Base-by-base conservation (phyloP, 2,797 vertebrate genomes). In the Pseudomugil gertrudae region DNA sequence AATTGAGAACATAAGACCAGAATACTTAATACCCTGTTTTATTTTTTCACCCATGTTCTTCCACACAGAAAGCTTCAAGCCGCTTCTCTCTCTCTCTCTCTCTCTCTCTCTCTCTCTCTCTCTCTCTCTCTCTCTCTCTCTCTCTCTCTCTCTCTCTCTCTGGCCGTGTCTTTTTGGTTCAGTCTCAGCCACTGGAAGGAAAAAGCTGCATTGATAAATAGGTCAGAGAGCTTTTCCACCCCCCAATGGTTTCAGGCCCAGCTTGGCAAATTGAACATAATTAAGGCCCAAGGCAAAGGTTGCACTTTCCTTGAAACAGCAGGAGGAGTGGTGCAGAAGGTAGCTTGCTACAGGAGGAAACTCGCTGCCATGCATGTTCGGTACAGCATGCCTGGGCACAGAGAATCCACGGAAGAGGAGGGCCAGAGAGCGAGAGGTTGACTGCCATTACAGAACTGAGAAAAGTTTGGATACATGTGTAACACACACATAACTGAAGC, bases 251-350 rank as follows among this genome's bases (percentile, higher is more conserved):
- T 93, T 94, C 92, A 94, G 92, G 91, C 91, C 90, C 84, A 81
- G 92, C 92, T 94, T 92, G 91, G 93, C 92, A 94, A 94, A 94
- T 94, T 94, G 92, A 92, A 94, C 92, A 94, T 94, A 94, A 95
- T 94, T 94, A 94, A 94, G 90, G 93, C 94, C 94, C 87, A 92
- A 93, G 93, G 94, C 93, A 94, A 93, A 94, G 91, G 91, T 92
- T 94, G 91, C 92, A 93, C 92, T 94, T 94, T 94, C 89, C 92
- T 93, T 92, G 89, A 92, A 93, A 94, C 89, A 92, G 92, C 80
- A 65, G 70, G 84, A 89, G 80, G 87, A 91, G 84, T 81, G 78
- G 84, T 85, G 85, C 85, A 89, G 84, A 79, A 87, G 79, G 84
- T 84, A 87, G 78, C 77, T 58, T 66, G 80, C 81, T 83, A 82